These are phyloP conservation scores for Fragum sueziense DNA, from an alignment of 2,888 invertebrate genomes.

Conservation along the genomic window DNA sequence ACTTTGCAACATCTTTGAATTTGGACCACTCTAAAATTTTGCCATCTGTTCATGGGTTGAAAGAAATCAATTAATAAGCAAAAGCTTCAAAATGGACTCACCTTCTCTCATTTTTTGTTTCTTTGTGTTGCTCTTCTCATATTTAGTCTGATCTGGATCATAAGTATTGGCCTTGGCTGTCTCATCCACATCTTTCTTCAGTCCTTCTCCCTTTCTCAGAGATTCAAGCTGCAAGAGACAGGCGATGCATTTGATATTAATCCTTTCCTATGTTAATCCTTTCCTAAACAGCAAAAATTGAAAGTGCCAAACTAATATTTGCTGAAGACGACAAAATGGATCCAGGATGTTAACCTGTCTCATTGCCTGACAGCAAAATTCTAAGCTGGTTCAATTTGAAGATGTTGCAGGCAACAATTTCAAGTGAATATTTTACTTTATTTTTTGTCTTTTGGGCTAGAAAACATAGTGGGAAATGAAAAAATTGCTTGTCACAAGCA, in stretches of 20 bases:
- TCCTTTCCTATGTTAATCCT: too few relatives aligned
- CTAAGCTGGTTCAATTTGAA: not conserved
- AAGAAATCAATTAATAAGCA: not conserved
- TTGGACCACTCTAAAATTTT: not conserved
- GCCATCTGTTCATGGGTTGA: not conserved
- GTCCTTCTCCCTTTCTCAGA: conserved; percentile 71
- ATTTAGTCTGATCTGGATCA: conserved; percentile 77
- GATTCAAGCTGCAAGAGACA: conserved; percentile 68
- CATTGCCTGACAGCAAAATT: too few relatives aligned
- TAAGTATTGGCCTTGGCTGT: conserved; percentile 77
- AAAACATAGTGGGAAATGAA: not conserved
- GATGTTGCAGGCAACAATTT: too few relatives aligned
- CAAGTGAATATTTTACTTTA: too few relatives aligned
- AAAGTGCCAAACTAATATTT: too few relatives aligned
- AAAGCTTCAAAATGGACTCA: conserved; percentile 14
- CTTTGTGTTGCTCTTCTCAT: conserved; percentile 77
- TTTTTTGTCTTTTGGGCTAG: too few relatives aligned
- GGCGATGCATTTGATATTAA: too few relatives aligned
- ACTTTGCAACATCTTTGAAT: too few relatives aligned
- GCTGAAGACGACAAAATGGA: too few relatives aligned
- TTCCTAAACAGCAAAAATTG: too few relatives aligned
- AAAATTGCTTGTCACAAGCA: not conserved
- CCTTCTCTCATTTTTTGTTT: conserved; percentile 68
- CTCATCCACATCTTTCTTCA: conserved; percentile 75
- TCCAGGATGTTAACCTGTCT: too few relatives aligned